Evolutionary conservation across 1,140 invertebrate genomes (phyloP).

Genomic region (Drosophila sturtevanti): DNA sequence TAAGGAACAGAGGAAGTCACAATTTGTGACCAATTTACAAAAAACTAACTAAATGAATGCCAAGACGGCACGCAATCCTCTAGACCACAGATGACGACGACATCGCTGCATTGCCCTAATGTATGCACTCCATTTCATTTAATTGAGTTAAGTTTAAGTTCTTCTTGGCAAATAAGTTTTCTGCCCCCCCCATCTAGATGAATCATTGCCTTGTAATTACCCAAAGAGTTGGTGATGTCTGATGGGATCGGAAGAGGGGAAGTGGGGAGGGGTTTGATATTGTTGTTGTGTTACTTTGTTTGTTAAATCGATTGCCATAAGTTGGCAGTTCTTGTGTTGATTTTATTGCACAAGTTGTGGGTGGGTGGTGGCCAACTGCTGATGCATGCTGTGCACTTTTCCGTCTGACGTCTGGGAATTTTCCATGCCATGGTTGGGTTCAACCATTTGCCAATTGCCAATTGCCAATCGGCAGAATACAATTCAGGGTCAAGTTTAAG

Average conservation of each 20-base stretch:
- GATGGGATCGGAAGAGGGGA: too few species aligned
- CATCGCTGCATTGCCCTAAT: slow-evolving; percentile 25
- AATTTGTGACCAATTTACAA: slow-evolving; percentile 4
- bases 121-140: slow-evolving; percentile 27
- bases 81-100: slow-evolving; percentile 1
- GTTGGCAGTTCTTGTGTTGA: slow-evolving; percentile 9
- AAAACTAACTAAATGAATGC: slow-evolving; percentile 1
- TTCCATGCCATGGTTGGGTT: slow-evolving; percentile 25
- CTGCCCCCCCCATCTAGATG: background rate
- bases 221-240: background rate
- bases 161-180: background rate
- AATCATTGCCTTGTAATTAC: slow-evolving; percentile 40
- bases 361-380: background rate
- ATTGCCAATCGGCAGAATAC: slow-evolving; percentile 10
- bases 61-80: background rate
- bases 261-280: background rate
- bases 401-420: slow-evolving; percentile 48
- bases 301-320: slow-evolving; percentile 53
- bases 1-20: slow-evolving; percentile 1
- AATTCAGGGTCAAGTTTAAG: slow-evolving; percentile 53
- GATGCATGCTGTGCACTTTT: slow-evolving; percentile 42
- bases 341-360: background rate
- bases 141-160: slow-evolving; percentile 43
- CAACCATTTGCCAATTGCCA: slow-evolving; percentile 21
- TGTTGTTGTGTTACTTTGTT: slow-evolving; percentile 23